Evolutionary conservation across 2,113 vertebrate species (phyloP), one percentile per base, ranked within the genome.

Genomic region (Cariama cristata): DNA sequence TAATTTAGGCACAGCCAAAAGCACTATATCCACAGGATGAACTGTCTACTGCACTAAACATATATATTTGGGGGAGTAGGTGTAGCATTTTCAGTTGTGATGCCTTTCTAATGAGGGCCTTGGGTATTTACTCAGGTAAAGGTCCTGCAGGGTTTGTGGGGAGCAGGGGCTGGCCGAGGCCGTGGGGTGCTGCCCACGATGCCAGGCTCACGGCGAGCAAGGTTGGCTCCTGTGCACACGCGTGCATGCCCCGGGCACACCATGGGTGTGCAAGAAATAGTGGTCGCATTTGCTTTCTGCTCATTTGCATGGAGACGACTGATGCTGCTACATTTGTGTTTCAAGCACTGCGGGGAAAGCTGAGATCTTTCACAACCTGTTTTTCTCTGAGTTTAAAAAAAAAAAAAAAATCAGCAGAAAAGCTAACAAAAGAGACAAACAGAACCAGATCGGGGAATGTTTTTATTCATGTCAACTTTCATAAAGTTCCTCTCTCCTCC

Each of bases 141-240:
- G 32, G 38, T 86, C 62, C 44, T 3, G 7, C 6, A 38, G 67
- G 38, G 55, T 14, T 14, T 2, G 11, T 13, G 60, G 53, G 59
- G 50, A 28, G 26, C 35, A 18, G 32, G n/a, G 42, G 35, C 45
- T 63, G 56, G 45, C 26, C 22, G n/a, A 50, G 44, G 16, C 27
- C 30, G 35, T 6, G 45, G 56, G 67, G n/a, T 8, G 52, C 38
- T 58, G 68, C 26, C 55, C 0, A 4, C 1, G 11, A 22, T 26
- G 66, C 27, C 1, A 2, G 22, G 66, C 42, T 50, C 2, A 0
- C 30, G 18, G 11, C 1, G 18, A 79, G 73, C 21, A 23, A 22
- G 60, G 26, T 26, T 62, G 66, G 49, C 17, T 83, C 24, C 35
- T 18, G 7, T 1, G 7, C 50, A 23, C 44, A 40, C 8, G 5